Conservation (phyloP, 2,888 invertebrate species). For the Microchrysa polita region DNA sequence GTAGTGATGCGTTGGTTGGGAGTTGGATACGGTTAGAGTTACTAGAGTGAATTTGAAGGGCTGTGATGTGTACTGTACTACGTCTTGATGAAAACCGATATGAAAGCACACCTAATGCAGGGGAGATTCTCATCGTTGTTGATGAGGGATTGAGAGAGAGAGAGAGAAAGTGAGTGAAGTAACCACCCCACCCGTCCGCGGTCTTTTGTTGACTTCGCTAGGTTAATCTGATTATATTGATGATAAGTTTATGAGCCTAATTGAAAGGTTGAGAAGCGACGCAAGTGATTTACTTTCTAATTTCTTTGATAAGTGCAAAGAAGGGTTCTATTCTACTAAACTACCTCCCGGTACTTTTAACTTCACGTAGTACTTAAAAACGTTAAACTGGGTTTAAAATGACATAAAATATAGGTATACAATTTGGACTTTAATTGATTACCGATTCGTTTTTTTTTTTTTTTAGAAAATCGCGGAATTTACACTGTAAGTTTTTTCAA, state of each 20-base stretch:
- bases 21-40: not conserved
- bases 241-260: conserved; percentile 46
- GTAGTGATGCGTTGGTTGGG: not conserved
- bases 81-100: not conserved
- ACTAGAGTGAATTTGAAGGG: not conserved
- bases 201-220: conserved; percentile 23
- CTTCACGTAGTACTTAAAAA: too few species aligned
- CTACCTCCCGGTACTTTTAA: too few species aligned
- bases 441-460: too few species aligned
- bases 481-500: too few species aligned
- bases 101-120: not conserved
- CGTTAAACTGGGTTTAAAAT: too few species aligned
- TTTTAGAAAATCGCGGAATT: too few species aligned
- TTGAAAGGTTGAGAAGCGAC: conserved; percentile 43
- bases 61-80: too few species aligned
- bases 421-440: too few species aligned
- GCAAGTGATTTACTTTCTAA: conserved; percentile 39
- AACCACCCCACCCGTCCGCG: not conserved
- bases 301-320: conserved; percentile 4
- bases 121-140: not conserved
- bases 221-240: conserved; percentile 47
- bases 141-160: not conserved
- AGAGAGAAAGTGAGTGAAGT: not conserved
- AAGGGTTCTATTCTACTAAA: not conserved
- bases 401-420: too few species aligned